Base-by-base conservation (phyloP, 1,140 invertebrate genomes). In the Trachymyrmex cornetzi region DNA sequence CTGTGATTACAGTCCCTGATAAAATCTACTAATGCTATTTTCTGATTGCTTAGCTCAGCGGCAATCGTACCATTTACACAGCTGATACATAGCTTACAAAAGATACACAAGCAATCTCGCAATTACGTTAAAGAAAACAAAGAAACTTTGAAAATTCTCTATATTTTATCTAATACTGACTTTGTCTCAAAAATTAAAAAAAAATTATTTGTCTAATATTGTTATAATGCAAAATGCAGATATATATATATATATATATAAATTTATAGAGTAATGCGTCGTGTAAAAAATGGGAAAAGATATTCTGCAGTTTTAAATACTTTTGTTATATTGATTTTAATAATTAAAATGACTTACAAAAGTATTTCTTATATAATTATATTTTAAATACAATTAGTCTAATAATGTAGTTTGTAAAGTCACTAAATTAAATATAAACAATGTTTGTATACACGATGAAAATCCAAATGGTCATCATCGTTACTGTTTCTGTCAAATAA, bases 21-120 rank as follows among this genome's bases (percentile, higher is more conserved):
- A 69, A 67, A 55, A 80, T 69, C 77, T 69, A 38, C 63, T 67
- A 67, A 67, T 55, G 77, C 77, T 80, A 57, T 80, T 80, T 55
- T 67, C 63, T 34, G 48, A 66, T 75, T 64, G 44, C 75, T 67
- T 38, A 22, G 22, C 14, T 80, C 30, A 69, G 30, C 14, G 19
- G 16, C 44, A 14, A 38, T 66, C 27, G 34, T 48, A 27, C 44
- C 12, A 16, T 69, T 80, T 80, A 69, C 30, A 55, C 63, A 80
- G 30, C 63, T 69, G 14, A 7, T 67, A 22, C 30, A 22, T 66
- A 67, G 11, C n/a, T 44, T 27, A 1, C n/a, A 14, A 22, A n/a
- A 80, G 30, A 80, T 53, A 38, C 27, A 67, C n/a, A 66, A 67
- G 3, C 63, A 66, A 66, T 44, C n/a, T 4, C 14, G 9, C 11